Conservation (phyloP, 2,888 invertebrate genomes). For the Rhyacophila evoluta region DNA sequence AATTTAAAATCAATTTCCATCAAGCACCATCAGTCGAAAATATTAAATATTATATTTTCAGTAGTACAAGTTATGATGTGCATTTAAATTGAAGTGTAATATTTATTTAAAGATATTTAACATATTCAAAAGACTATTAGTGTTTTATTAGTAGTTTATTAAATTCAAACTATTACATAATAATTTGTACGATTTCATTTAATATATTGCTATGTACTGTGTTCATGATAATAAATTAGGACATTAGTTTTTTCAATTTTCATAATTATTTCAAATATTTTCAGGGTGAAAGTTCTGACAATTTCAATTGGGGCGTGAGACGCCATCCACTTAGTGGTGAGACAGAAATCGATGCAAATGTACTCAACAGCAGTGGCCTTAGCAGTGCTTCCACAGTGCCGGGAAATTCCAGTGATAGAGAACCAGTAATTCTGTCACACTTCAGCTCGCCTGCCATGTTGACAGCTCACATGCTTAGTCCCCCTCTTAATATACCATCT, state of each 20-base stretch:
- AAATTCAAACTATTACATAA: too few relatives aligned
- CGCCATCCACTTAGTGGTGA: constrained; percentile 86
- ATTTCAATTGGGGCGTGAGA: constrained; percentile 96
- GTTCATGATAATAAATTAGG: neutral
- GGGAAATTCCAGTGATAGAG: neutral
- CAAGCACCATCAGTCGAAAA: too few relatives aligned
- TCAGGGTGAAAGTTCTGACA: constrained; percentile 93
- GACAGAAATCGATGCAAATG: constrained; percentile 61
- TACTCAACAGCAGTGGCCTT: constrained; percentile 69
- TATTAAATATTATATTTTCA: too few relatives aligned
- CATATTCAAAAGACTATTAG: too few relatives aligned
- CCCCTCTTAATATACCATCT: constrained; percentile 23
- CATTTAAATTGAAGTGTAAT: too few relatives aligned
- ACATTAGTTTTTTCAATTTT: neutral
- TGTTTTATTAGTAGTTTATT: too few relatives aligned
- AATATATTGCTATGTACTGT: too few relatives aligned
- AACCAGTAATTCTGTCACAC: neutral
- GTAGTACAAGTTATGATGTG: too few relatives aligned
- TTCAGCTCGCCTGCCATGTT: neutral
- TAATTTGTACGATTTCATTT: too few relatives aligned
- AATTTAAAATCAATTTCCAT: too few relatives aligned
- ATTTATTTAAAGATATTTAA: too few relatives aligned
- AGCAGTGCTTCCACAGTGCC: constrained; percentile 70
- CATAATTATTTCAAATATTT: constrained; percentile 35
- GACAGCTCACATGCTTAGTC: constrained; percentile 29